phyloP scores from a whole-genome alignment of 2,113 vertebrate genomes.

The Salvelinus sp. region DNA sequence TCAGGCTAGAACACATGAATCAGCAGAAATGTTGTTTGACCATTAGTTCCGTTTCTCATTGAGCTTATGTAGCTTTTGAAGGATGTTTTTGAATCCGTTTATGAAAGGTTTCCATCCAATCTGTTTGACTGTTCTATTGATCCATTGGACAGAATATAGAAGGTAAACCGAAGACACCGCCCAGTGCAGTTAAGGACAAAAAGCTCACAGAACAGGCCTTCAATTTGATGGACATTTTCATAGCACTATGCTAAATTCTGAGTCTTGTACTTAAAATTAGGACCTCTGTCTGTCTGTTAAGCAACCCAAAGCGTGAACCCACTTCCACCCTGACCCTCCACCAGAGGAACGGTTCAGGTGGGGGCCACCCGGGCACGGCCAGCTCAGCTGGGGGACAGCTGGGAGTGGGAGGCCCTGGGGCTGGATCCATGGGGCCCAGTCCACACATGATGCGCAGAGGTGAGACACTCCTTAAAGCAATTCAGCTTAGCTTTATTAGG shows the following conservation, averaged over 20 bases:
- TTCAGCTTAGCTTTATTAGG: too few species aligned
- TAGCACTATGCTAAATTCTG: neutral
- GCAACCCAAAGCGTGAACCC: constrained; percentile 82
- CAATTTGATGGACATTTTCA: neutral
- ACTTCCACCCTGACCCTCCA: constrained; percentile 64
- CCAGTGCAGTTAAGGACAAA: neutral
- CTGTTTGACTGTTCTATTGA: constrained; percentile 23
- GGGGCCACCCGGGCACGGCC: constrained; percentile 47
- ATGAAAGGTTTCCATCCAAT: constrained; percentile 59
- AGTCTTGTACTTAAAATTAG: neutral
- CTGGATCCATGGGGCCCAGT: constrained; percentile 82
- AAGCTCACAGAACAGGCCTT: neutral
- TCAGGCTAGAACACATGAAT: constrained; percentile 51
- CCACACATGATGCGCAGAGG: constrained; percentile 88
- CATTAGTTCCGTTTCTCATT: constrained; percentile 17
- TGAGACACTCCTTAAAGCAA: constrained; percentile 45
- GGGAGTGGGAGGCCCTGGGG: constrained; percentile 59
- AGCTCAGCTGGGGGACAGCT: constrained; percentile 64
- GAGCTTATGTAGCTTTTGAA: constrained; percentile 44
- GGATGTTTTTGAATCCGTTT: constrained; percentile 53
- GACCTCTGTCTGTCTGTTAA: constrained; percentile 44
- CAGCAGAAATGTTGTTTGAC: constrained; percentile 38
- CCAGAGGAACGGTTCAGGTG: constrained; percentile 75
- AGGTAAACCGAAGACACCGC: constrained; percentile 24
- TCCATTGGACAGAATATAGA: constrained; percentile 21